Base-by-base conservation (phyloP, 2,797 vertebrate genomes). In the Ptychobarbus kaznakovi region DNA sequence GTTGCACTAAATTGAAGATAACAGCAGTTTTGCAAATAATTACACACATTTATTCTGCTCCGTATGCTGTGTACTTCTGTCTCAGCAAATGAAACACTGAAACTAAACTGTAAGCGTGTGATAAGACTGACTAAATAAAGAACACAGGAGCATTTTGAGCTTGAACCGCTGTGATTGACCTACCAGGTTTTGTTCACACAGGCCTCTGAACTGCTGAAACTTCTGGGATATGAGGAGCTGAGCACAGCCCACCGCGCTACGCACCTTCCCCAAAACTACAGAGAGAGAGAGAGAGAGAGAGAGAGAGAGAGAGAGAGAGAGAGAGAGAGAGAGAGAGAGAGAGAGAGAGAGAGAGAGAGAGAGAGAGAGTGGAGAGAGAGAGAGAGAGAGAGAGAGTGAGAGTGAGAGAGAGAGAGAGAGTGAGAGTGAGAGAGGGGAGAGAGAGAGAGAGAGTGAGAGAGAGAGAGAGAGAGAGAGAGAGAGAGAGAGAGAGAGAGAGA, bases 171-270 rank as follows among this genome's bases (percentile, higher is more conserved):
- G 70, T 25, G 40, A 83, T n/a, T 2, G 1, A 97, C 97, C 95
- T 90, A 99, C 98, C 98, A 99, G 91, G 95, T 99, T 99, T 93
- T 99, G 98, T 85, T 99, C 97, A 93, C 98, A 99, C 91, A 99
- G 96, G 87, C 97, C 98, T 1, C 96, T 96, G 92, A 99, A 99
- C 92, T 99, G 98, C 94, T 98, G 97, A 94, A 99, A 99, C 94
- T 99, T 99, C 96, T 99, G 97, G 84, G 97, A 97, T 94, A 99
- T 99, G 58, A 99, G 94, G 92, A 99, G 95, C 93, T 99, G 98
- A 89, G 98, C 98, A 81, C 98, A 97, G 94, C 98, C 98, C 89
- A 99, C 97, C 12, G 97, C 98, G 89, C 97, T 99, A 93, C 98
- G 97, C 86, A 99, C 96, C 93, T 99, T 99, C 83, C 97, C 98